phyloP scores from a whole-genome alignment of 2,113 vertebrate genomes.

The Polyodon spathula region DNA sequence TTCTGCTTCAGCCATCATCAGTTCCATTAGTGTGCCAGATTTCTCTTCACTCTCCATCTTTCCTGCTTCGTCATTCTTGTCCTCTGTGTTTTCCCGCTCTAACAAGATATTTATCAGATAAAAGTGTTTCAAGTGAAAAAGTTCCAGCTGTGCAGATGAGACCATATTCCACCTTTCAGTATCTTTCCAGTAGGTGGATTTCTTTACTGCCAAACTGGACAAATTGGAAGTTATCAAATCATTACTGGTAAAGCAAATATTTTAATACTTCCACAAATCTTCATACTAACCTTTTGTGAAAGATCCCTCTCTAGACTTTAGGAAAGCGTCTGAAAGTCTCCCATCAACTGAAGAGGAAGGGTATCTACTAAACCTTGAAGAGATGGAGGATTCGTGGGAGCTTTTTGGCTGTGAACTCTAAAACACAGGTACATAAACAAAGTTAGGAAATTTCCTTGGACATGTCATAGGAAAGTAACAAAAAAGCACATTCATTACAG shows the following conservation, averaged over 20 bases:
- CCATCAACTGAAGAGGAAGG: constrained; percentile 33
- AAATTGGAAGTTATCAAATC: not conserved
- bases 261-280: too few relatives aligned
- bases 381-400: constrained; percentile 16
- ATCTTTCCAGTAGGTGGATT: too few relatives aligned
- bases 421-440: constrained; percentile 13
- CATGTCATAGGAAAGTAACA: too few relatives aligned
- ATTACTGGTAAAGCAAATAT: too few relatives aligned
- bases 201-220: not conserved
- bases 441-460: not conserved
- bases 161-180: too few relatives aligned
- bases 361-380: constrained; percentile 29
- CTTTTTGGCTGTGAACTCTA: constrained; percentile 43
- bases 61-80: not conserved
- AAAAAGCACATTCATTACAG: too few relatives aligned
- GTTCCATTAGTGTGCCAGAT: constrained; percentile 28
- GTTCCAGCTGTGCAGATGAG: too few relatives aligned
- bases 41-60: constrained; percentile 14
- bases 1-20: not conserved
- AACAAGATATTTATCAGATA: too few relatives aligned
- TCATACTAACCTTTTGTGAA: constrained; percentile 43
- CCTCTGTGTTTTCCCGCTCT: not conserved
- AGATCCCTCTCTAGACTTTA: constrained; percentile 31
- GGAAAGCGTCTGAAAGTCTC: constrained; percentile 16
- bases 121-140: too few relatives aligned